Conservation (phyloP, 2,888 invertebrate species). For the Pecten maximus region DNA sequence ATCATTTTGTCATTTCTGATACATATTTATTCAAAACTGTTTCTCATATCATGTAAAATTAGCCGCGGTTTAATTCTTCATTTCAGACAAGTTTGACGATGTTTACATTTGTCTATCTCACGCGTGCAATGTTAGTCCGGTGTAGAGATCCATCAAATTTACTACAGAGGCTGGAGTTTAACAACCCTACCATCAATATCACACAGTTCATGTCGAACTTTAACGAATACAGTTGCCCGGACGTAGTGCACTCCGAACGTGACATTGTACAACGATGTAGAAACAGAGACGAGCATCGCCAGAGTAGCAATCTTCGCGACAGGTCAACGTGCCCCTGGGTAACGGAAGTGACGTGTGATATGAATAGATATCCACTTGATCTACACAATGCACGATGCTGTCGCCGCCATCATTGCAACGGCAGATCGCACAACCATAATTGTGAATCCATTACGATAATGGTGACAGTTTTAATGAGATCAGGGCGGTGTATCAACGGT, state of each 20-base stretch:
- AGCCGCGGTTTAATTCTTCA: neutral
- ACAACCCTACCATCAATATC: neutral
- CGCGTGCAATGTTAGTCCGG: neutral
- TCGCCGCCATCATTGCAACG: neutral
- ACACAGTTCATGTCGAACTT: neutral
- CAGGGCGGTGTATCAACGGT: neutral
- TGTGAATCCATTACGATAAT: slow-evolving; percentile 4
- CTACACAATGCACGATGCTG: neutral
- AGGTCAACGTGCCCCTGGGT: slow-evolving; percentile 15
- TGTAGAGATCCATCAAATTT: neutral
- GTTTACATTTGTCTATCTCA: neutral
- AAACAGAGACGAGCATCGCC: neutral
- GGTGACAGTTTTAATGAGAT: neutral
- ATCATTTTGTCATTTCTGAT: neutral
- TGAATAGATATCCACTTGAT: slow-evolving; percentile 16
- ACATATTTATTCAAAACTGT: neutral
- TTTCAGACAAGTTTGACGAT: neutral
- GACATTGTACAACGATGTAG: neutral
- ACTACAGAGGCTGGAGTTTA: neutral
- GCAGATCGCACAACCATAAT: neutral
- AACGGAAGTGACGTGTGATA: slow-evolving; percentile 13
- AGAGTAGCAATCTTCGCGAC: neutral
- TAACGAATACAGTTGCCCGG: neutral
- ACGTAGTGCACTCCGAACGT: neutral
- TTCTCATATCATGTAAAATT: too few relatives aligned